Conservation (phyloP, 1,140 invertebrate genomes). For the Apis laboriosa region DNA sequence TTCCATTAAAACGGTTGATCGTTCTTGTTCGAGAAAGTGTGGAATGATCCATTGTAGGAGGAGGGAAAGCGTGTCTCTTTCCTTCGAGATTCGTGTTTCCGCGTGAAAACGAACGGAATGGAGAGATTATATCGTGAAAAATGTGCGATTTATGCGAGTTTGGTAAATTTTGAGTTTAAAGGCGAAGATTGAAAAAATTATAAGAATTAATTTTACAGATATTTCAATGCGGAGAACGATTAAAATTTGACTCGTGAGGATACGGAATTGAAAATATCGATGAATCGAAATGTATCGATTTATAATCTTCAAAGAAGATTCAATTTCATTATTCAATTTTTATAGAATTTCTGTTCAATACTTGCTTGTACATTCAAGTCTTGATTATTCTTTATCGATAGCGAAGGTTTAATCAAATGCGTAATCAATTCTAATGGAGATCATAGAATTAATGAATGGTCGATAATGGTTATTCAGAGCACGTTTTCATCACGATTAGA, state of each 20-base stretch:
- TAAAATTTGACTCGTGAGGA: not conserved
- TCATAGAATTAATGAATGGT: not conserved
- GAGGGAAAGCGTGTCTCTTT: not conserved
- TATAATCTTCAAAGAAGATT: no score
- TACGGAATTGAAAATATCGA: not conserved
- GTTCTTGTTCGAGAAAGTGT: not conserved
- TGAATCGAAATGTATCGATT: no score
- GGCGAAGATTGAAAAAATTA: no score
- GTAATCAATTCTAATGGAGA: no score
- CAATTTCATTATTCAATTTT: no score
- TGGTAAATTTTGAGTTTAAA: no score
- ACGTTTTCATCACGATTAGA: conserved; percentile 1
- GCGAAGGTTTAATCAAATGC: not conserved
- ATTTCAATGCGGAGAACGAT: not conserved
- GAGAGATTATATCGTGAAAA: not conserved
- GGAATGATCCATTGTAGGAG: not conserved
- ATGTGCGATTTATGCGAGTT: not conserved
- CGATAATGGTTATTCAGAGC: not conserved
- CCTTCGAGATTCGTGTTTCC: not conserved
- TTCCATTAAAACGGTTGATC: not conserved
- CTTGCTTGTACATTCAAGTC: no score
- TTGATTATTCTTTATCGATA: not conserved
- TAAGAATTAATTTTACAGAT: no score
- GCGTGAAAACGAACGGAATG: not conserved
- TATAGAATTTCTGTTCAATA: no score